Evolutionary conservation across 2,113 vertebrate genomes (phyloP), one percentile per base, ranked within the genome.

Genomic region (Megaceryle torquata): DNA sequence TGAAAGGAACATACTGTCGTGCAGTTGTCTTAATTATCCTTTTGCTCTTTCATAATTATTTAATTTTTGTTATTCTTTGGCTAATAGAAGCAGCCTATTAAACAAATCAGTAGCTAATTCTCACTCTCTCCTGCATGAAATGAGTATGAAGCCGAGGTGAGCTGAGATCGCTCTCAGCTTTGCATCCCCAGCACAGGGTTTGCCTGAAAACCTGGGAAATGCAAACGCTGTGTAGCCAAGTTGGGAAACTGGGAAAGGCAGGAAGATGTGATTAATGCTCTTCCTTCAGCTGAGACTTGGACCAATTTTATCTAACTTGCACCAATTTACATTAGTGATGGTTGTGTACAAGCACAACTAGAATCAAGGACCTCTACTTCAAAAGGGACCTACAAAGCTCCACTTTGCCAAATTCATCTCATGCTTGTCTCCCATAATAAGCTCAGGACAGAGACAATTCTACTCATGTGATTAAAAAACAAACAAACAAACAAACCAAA

Each of bases 61-160:
- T 81, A n/a, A 84, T 86, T 82, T 63, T 68, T 57, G 78, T 75
- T 51, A 54, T 37, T 75, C 28, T 77, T 81, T 54, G 43, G 76
- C 39, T 83, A 88, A 91, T 17, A 53, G 64, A 54, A 86, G 33
- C 43, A 71, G 72, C 31, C 18, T 29, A 37, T 74, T 75, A 67
- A 90, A 61, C 15, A 60, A 63, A 75, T 11, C 54, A n/a, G 80
- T 2, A 33, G 51, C 74, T 64, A 63, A 82, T 83, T 81, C 60
- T 33, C 70, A 19, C 19, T 21, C 74, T 76, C 39, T 68, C 46
- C 80, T 54, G 35, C 56, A n/a, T 4, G 46, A 63, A 51, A 54
- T 6, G 68, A 59, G 64, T 2, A 35, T 0, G 0, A 61, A 74
- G 31, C 5, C 2, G 5, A 35, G 16, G 25, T 7, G 67, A 82